Conservation (phyloP, 2,888 invertebrate genomes). For the Aproaerema taeniolella region DNA sequence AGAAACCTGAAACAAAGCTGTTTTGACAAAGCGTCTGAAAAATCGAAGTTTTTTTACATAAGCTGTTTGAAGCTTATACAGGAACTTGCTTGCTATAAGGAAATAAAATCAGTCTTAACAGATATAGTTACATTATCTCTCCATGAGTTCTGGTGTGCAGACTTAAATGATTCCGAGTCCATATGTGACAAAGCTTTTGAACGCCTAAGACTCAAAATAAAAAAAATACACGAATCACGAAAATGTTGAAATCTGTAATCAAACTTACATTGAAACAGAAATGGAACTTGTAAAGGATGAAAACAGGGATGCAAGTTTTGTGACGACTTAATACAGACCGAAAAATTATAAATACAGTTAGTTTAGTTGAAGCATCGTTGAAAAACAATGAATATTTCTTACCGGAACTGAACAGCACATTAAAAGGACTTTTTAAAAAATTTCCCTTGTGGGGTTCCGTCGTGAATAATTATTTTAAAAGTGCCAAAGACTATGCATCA, state of each 20-base stretch:
- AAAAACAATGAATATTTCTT: slow-evolving; percentile 17
- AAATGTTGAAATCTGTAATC: slow-evolving; percentile 8
- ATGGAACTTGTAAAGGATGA: neutral
- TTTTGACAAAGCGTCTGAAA: slow-evolving; percentile 16
- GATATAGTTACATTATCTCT: slow-evolving; percentile 15
- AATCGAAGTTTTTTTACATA: slow-evolving; percentile 7
- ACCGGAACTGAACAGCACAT: slow-evolving; percentile 14
- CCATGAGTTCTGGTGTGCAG: slow-evolving; percentile 11
- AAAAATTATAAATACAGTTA: slow-evolving; percentile 15
- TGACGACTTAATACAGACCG: slow-evolving; percentile 16
- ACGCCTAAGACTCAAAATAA: slow-evolving; percentile 10
- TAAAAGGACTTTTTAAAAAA: slow-evolving; percentile 18
- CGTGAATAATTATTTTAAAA: slow-evolving; percentile 15
- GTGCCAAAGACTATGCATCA: slow-evolving; percentile 10
- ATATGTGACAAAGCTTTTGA: slow-evolving; percentile 13
- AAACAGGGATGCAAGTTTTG: slow-evolving; percentile 10
- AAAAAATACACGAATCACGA: slow-evolving; percentile 3
- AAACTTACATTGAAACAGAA: slow-evolving; percentile 9
- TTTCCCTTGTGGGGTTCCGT: slow-evolving; percentile 16
- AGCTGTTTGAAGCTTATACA: slow-evolving; percentile 2
- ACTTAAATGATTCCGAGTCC: slow-evolving; percentile 11
- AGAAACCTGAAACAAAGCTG: slow-evolving; percentile 15
- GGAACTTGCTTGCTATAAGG: slow-evolving; percentile 7
- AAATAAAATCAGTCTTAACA: slow-evolving; percentile 14
- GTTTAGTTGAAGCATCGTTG: slow-evolving; percentile 14